Evolutionary conservation across 2,888 invertebrate genomes (phyloP), one percentile per base, ranked within the genome.

Genomic region (Toxonevra muliebris): DNA sequence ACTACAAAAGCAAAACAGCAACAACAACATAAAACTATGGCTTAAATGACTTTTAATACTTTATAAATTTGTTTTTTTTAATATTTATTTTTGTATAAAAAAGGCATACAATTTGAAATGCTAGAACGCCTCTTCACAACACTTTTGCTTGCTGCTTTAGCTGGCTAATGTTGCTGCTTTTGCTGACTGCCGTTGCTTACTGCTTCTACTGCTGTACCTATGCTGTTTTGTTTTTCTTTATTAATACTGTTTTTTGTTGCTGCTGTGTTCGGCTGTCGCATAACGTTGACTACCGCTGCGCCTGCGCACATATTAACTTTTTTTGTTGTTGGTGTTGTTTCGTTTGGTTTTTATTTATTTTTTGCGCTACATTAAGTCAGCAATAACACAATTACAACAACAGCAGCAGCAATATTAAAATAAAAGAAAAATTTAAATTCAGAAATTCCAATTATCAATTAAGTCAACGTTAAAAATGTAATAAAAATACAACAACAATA

Each of bases 61-160:
- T 61, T 62, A 48, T 61, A 60, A 19, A 17, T 60, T 15, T 30
- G 52, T 15, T 60, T 64, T 53, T 61, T 59, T 60, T 30, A 64
- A 30, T 40, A 40, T 12, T 58, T 61, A 45, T 66, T 66, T 64
- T 60, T 66, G 66, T 57, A 68, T 59, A 60, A 57, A 65, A 68
- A 54, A 65, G 61, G 66, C 48, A 57, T 65, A 69, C 68, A 75
- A 77, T 76, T 79, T 79, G 79, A 77, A 82, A 80, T 77, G 78
- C 80, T 80, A 82, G 80, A 81, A 81, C 81, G 82, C 82, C 81
- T 82, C 81, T 80, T 74, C 77, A 74, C 80, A 78, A 81, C 81
- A 81, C 79, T 80, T 59, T 71, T 67, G 54, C 63, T 50, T 30
- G 45, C 53, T 64, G 54, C 60, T 53, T 61, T 55, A 43, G 20